Base-by-base conservation (phyloP, 2,113 vertebrate genomes). In the Nanger granti region DNA sequence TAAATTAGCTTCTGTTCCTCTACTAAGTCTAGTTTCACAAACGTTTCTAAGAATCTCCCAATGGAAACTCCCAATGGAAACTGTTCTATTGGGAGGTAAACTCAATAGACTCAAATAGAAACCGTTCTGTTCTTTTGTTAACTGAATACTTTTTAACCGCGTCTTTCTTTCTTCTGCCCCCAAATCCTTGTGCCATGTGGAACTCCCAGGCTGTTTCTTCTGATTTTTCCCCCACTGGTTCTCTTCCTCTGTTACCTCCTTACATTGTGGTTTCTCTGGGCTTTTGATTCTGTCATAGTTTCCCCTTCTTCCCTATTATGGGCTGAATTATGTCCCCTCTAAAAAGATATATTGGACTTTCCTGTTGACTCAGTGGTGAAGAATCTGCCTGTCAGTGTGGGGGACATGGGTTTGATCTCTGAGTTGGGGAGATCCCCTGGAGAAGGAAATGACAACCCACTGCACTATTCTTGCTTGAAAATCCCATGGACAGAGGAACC, bases 191-290 rank as follows among this genome's bases (percentile, higher is more conserved):
- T 57, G 14, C 10, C 8, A 20, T 22, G 12, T 82, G 31, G 83
- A 87, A 8, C 20, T 82, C 13, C 73, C 26, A 83, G 20, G 55
- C 57, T 76, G 29, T 49, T 15, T 28, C 34, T 86, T 29, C 12
- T 55, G 3, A 6, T n/a, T 59, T 29, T 18, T 20, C 0, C 22
- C 34, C 3, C 8, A 20, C 5, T 3, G 7, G 34, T 66, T 60
- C 47, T 79, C 76, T 60, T 83, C 18, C 12, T 80, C 17, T 79
- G n/a, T 88, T 5, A 83, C 62, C 17, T n/a, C 8, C 52, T 47
- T 86, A 86, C 10, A 18, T 22, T 54, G 54, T 5, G 24, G 18
- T 31, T n/a, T 55, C 34, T 20, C 49, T 29, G n/a, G 31, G 4
- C 10, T 57, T 55, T 8, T 93, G 34, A 4, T 59, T 87, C 57